A percentile compares a stretch with the other conserved stretches of the same genome.
phyloP scores from a whole-genome alignment of 2,113 vertebrate genomes.

The Ageneiosus marmoratus region DNA sequence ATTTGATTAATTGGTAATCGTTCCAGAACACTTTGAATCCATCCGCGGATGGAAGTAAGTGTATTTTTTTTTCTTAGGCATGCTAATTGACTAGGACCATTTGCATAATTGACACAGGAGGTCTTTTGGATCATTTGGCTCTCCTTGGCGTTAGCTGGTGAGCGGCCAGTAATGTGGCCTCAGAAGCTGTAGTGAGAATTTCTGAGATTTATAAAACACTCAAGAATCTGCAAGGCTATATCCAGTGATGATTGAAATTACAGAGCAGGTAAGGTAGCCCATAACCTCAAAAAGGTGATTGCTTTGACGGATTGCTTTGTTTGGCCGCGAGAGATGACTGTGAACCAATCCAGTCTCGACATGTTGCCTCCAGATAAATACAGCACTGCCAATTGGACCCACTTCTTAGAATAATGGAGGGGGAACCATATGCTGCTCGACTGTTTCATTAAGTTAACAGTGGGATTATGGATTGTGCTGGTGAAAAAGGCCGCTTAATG shows the following conservation, averaged over 20 bases:
- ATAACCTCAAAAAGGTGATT: conserved; percentile 12
- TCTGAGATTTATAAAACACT: not conserved
- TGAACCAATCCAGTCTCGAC: conserved; percentile 41
- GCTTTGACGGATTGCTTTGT: conserved; percentile 40
- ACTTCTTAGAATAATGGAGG: conserved; percentile 48
- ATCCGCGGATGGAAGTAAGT: conserved; percentile 21
- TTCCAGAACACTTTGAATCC: conserved; percentile 49
- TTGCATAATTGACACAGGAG: conserved; percentile 54
- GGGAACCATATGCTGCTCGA: conserved; percentile 51
- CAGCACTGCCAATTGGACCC: conserved; percentile 52
- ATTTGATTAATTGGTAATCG: conserved; percentile 55
- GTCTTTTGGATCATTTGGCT: conserved; percentile 32
- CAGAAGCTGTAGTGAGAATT: not conserved
- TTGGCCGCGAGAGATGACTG: conserved; percentile 41
- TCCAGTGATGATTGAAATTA: conserved; percentile 29
- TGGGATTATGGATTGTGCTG: conserved; percentile 38
- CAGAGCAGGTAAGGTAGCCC: conserved; percentile 26
- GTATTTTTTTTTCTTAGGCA: conserved; percentile 26
- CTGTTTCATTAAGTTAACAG: conserved; percentile 53
- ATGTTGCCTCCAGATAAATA: conserved; percentile 52
- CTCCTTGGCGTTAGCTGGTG: conserved; percentile 18
- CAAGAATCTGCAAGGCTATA: not conserved
- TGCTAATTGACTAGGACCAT: conserved; percentile 46
- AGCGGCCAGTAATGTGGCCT: conserved; percentile 27
- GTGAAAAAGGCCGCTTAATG: conserved; percentile 3